Evolutionary conservation across 1,140 invertebrate species (phyloP), one percentile per base, ranked within the genome.

Genomic region (Geopemphigus sp.): DNA sequence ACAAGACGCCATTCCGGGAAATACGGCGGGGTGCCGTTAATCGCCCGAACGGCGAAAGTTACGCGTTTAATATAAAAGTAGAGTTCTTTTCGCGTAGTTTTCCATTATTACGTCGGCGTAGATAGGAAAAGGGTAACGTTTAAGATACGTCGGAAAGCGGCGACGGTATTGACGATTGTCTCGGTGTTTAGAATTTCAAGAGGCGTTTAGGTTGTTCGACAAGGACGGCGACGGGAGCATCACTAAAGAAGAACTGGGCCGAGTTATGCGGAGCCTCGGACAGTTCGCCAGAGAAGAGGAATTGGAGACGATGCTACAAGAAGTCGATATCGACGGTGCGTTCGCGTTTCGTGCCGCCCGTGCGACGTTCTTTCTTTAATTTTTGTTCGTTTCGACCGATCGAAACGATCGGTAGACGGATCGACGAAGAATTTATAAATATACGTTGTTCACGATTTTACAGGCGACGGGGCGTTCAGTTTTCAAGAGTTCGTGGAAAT

Each of bases 401-500:
- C n/a, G n/a, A n/a, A n/a, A n/a, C n/a, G n/a, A n/a, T n/a, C n/a
- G n/a, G n/a, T n/a, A n/a, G n/a, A n/a, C n/a, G n/a, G n/a, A n/a
- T n/a, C n/a, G n/a, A n/a, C n/a, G n/a, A n/a, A n/a, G n/a, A n/a
- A n/a, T n/a, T n/a, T n/a, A n/a, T n/a, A n/a, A n/a, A n/a, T n/a
- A n/a, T n/a, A n/a, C n/a, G n/a, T 53, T 53, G 11, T 61, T 15
- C 14, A 2, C 11, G 6, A 19, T 50, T 22, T 68, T 70, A 82
- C 82, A 93, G 94, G 94, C 80, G 94, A 96, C 86, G 94, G 94
- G 24, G 95, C 94, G 76, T 94, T 96, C 57, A 94, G 93, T 83
- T 95, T 96, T 83, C 94, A 96, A 82, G 95, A 96, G 85, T 96
- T 96, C 84, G 93, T 96, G 5, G 93, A 94, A 85, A 95, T 96